Evolutionary conservation across 2,797 vertebrate genomes (phyloP), one percentile per base, ranked within the genome.

Genomic region (Chelonia mydas): DNA sequence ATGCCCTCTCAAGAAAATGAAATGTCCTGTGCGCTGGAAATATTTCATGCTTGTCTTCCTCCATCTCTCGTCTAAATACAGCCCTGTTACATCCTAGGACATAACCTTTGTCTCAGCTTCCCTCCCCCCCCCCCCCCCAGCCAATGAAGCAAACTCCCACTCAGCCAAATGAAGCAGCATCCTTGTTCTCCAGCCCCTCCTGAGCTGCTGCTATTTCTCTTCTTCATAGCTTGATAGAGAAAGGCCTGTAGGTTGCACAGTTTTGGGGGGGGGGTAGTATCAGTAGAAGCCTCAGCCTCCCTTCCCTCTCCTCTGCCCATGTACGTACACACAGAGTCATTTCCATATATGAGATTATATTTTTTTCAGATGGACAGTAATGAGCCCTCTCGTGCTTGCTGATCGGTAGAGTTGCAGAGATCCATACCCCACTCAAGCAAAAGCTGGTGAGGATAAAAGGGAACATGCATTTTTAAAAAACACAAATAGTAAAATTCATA

Each of bases 71-170:
- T 51, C 37, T 49, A 77, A 78, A n/a, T 55, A 65, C 59, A 33
- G 23, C 10, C 27, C 4, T 45, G 17, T n/a, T 55, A 41, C 15
- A 23, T 47, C 7, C 41, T 41, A 27, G 31, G 10, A 6, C 49
- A 9, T 21, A 5, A 47, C 80, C 28, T 21, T 49, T 51, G 50
- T 19, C 49, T 65, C 27, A 45, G 59, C 37, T 74, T 27, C 49
- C 50, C 1, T n/a, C 6, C 54, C 17, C 3, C n/a, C 6, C 54
- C 27, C 47, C 17, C 4, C 50, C 50, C 1, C n/a, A 6, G 8
- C 27, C 53, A 41, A 57, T 47, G 31, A 50, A 83, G 33, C 15
- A 45, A 31, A 27, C 13, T 31, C 31, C 41, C 6, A 28, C 31
- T 74, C 12, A 21, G 11, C 8, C 50, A 28, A 55, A 51, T 2